Percentiles rank a stretch among this genome's conserved stretches.
Conservation (phyloP, 1,140 invertebrate species). For the Solenopsis fugax region DNA sequence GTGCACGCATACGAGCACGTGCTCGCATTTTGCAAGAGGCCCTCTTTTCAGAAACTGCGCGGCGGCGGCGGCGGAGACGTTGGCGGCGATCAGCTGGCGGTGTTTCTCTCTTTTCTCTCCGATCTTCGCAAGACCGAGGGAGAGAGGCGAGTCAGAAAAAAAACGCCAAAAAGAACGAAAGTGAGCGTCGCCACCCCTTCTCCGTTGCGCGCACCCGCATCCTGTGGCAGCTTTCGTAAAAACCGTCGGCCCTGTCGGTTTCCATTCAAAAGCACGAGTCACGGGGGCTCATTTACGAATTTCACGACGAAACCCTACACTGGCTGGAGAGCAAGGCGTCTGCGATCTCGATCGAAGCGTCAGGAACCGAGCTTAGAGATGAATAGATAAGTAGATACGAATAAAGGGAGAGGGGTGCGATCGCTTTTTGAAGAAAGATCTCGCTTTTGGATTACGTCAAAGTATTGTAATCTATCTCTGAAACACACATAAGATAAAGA, state of each 20-base stretch:
- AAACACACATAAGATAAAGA: neutral
- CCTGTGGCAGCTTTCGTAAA: slow-evolving; percentile 76
- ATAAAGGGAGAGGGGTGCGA: slow-evolving; percentile 16
- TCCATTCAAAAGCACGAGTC: slow-evolving; percentile 78
- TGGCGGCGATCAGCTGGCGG: slow-evolving; percentile 76
- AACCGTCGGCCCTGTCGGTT: slow-evolving; percentile 71
- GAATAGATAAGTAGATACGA: slow-evolving; percentile 10
- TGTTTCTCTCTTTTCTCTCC: slow-evolving; percentile 48
- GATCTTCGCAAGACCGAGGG: slow-evolving; percentile 52
- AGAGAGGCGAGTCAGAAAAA: slow-evolving; percentile 53
- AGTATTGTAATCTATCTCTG: slow-evolving; percentile 34
- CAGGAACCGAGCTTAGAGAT: slow-evolving; percentile 16
- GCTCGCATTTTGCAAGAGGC: slow-evolving; percentile 74
- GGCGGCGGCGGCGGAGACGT: slow-evolving; percentile 49
- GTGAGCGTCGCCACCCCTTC: slow-evolving; percentile 66
- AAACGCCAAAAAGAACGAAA: slow-evolving; percentile 72
- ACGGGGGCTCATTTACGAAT: slow-evolving; percentile 78
- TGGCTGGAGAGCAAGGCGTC: slow-evolving; percentile 58
- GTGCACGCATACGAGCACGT: slow-evolving; percentile 75
- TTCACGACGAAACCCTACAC: slow-evolving; percentile 77
- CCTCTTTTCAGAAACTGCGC: slow-evolving; percentile 63
- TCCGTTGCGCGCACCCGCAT: slow-evolving; percentile 73
- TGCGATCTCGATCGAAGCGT: slow-evolving; percentile 71
- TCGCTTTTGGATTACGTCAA: slow-evolving; percentile 7
- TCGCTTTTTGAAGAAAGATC: slow-evolving; percentile 10